Conservation (phyloP, 2,113 vertebrate genomes). For the Pelusios castaneus region DNA sequence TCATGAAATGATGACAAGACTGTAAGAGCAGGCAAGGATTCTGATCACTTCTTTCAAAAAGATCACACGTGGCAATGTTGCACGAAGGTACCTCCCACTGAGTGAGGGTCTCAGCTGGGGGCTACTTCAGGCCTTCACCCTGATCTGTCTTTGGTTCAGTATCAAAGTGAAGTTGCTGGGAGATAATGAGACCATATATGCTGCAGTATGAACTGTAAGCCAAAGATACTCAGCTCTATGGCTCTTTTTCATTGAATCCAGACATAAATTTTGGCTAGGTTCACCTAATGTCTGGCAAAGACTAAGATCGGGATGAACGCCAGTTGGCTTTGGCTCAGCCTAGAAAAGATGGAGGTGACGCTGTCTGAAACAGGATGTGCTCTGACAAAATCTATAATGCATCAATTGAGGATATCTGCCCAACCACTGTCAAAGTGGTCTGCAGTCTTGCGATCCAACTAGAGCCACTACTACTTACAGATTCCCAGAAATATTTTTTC, state of each 20-base stretch:
- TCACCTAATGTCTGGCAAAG: neutral
- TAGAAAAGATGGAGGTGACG: neutral
- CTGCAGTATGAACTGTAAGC: neutral
- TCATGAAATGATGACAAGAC: neutral
- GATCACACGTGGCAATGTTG: neutral
- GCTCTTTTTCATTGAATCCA: neutral
- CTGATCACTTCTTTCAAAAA: neutral
- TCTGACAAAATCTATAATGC: neutral
- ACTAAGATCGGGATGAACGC: neutral
- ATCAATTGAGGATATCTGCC: neutral
- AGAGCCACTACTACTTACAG: neutral
- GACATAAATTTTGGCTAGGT: neutral
- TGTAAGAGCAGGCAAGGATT: neutral
- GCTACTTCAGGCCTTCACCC: neutral
- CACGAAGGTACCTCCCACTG: neutral
- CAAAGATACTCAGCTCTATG: neutral
- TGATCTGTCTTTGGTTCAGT: neutral
- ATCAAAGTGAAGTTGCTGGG: neutral
- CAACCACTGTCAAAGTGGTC: neutral
- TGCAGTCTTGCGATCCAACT: neutral
- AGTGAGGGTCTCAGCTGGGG: neutral
- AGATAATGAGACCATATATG: neutral
- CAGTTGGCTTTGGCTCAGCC: neutral
- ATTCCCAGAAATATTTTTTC: neutral
- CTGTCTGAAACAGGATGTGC: neutral